phyloP scores from a whole-genome alignment of 2,797 vertebrate species.

The Acanthis flammea region DNA sequence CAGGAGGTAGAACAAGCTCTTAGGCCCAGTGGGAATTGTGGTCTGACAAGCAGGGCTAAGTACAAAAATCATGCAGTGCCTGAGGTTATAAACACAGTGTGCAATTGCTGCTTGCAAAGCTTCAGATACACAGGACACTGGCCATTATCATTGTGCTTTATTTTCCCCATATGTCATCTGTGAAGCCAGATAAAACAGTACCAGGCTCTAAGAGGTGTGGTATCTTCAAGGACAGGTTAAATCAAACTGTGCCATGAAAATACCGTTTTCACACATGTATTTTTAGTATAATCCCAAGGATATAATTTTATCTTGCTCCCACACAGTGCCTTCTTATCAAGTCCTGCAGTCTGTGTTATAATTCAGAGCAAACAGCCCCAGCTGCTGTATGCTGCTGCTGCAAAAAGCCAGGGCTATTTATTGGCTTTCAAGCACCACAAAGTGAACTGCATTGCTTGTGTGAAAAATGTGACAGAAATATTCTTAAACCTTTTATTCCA shows the following conservation, averaged over 20 bases:
- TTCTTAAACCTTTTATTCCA: not conserved
- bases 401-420: not conserved
- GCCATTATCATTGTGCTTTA: not conserved
- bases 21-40: not conserved
- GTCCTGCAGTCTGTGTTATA: not conserved
- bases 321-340: slow-evolving; percentile 48
- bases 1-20: not conserved
- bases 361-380: not conserved
- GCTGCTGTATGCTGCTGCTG: not conserved
- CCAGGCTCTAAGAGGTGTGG: not conserved
- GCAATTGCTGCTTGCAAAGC: not conserved
- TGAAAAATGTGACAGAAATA: not conserved
- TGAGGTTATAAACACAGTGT: not conserved
- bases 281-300: slow-evolving; percentile 46
- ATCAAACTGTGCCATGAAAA: not conserved
- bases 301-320: slow-evolving; percentile 48
- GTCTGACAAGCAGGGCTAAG: slow-evolving; percentile 16
- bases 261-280: not conserved
- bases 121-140: not conserved
- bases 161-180: slow-evolving; percentile 15
- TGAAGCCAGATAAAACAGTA: slow-evolving; percentile 42
- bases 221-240: slow-evolving; percentile 57
- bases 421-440: not conserved
- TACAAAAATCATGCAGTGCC: slow-evolving; percentile 4
- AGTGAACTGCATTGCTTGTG: not conserved